A percentile compares a stretch with the other conserved stretches of the same genome.
These are phyloP conservation scores for Pandemis cinnamomeana DNA, from an alignment of 2,888 invertebrate species.

Conservation along the genomic window DNA sequence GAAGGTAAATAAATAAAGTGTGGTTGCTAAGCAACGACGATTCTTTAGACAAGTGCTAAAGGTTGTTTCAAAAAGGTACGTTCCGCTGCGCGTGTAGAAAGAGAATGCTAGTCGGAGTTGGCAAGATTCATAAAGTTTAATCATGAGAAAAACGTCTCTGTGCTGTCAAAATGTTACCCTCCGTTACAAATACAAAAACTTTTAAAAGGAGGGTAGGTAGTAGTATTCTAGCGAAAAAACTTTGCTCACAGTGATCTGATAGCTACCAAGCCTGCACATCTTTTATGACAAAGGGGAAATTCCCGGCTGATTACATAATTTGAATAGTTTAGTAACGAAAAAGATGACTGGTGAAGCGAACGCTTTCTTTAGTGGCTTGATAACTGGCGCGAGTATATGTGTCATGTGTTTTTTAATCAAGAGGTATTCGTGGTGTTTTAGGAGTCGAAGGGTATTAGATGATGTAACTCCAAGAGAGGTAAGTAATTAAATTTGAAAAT, in stretches of 20 bases:
- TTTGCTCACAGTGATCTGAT: too few species aligned
- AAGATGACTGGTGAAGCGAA: neutral
- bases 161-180: neutral
- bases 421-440: neutral
- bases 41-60: neutral
- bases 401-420: neutral
- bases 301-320: too few species aligned
- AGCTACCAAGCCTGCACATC: neutral
- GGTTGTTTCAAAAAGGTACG: too few species aligned
- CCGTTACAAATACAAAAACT: too few species aligned
- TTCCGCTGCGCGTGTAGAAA: too few species aligned
- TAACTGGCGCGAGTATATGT: neutral
- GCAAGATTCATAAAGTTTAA: neutral
- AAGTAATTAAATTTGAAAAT: neutral
- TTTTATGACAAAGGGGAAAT: neutral
- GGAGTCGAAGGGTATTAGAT: neutral
- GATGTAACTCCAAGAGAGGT: neutral
- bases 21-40: conserved; percentile 1
- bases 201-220: too few species aligned
- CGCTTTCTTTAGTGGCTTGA: neutral
- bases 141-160: neutral
- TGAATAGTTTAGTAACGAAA: neutral
- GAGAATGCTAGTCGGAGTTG: too few species aligned
- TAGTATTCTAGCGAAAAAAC: too few species aligned
- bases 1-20: conserved; percentile 1